These are phyloP conservation scores for Cacoxenus indagator DNA, from an alignment of 2,888 invertebrate species.

Conservation along the genomic window DNA sequence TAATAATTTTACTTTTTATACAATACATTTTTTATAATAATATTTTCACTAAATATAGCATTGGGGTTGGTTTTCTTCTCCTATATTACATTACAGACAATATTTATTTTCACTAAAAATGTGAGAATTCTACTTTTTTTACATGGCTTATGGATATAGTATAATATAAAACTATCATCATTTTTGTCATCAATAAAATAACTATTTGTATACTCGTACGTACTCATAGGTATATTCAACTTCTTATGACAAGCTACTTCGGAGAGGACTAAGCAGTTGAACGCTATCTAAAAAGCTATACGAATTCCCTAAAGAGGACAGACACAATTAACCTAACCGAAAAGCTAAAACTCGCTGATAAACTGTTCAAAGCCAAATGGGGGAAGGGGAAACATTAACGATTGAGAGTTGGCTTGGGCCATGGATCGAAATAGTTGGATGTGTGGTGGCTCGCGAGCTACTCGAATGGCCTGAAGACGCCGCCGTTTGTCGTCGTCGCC, in stretches of 20 bases:
- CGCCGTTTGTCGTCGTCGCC: slow-evolving; percentile 30
- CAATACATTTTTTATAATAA: slow-evolving; percentile 19
- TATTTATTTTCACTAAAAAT: neutral
- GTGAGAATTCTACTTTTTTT: too few relatives aligned
- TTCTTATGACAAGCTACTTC: neutral
- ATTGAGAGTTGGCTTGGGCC: neutral
- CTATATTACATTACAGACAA: neutral
- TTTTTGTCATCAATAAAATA: neutral
- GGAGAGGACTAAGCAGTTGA: neutral
- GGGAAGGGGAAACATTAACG: neutral
- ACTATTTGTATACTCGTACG: slow-evolving; percentile 16
- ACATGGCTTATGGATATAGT: too few relatives aligned
- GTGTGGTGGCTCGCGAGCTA: slow-evolving; percentile 33
- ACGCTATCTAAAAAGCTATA: neutral
- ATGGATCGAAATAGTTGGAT: neutral
- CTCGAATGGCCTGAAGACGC: slow-evolving; percentile 61
- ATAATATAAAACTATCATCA: neutral
- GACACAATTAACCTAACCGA: slow-evolving; percentile 4
- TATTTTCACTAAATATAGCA: slow-evolving; percentile 9
- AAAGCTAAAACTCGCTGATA: neutral
- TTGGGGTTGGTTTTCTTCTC: neutral
- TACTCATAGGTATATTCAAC: neutral
- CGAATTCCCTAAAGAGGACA: slow-evolving; percentile 14
- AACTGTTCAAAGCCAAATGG: slow-evolving; percentile 1
- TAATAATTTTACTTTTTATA: slow-evolving; percentile 37